Evolutionary conservation across 2,888 invertebrate species (phyloP).

Genomic region (Plagodis pulveraria): DNA sequence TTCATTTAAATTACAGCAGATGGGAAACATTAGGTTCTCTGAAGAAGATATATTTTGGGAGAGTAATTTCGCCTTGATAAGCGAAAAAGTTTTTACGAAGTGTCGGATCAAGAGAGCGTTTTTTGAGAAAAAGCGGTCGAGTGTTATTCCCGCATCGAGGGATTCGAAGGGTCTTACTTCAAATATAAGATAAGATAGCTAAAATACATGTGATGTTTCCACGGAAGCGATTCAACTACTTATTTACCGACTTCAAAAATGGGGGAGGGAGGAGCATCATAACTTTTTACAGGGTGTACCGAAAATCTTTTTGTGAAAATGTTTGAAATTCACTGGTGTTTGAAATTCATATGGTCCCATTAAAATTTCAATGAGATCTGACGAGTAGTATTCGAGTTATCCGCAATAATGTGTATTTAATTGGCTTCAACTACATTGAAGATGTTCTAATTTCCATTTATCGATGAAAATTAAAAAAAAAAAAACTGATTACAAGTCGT

Average conservation of each 20-base stretch:
- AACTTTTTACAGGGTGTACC: too few relatives aligned
- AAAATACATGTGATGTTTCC: conserved; percentile 14
- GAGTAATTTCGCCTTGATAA: conserved; percentile 41
- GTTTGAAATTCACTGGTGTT: too few relatives aligned
- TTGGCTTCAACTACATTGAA: too few relatives aligned
- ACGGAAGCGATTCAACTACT: conserved; percentile 9
- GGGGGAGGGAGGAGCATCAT: too few relatives aligned
- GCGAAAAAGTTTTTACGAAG: conserved; percentile 26
- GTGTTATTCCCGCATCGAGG: conserved; percentile 14
- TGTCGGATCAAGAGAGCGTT: conserved; percentile 20
- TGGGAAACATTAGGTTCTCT: conserved; percentile 41
- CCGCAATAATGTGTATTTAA: too few relatives aligned
- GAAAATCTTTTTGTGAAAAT: too few relatives aligned
- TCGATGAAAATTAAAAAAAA: too few relatives aligned
- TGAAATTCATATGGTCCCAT: too few relatives aligned
- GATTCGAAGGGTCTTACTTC: conserved; percentile 32
- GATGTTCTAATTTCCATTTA: too few relatives aligned
- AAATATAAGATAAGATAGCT: conserved; percentile 26
- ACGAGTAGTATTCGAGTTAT: too few relatives aligned
- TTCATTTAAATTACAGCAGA: conserved; percentile 49
- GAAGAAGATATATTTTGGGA: conserved; percentile 37
- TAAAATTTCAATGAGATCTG: too few relatives aligned
- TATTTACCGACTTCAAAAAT: not conserved
- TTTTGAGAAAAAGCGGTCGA: conserved; percentile 24
- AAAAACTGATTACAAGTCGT: too few relatives aligned